Conservation (phyloP, 2,797 vertebrate genomes). For the Sebastes iracundus region DNA sequence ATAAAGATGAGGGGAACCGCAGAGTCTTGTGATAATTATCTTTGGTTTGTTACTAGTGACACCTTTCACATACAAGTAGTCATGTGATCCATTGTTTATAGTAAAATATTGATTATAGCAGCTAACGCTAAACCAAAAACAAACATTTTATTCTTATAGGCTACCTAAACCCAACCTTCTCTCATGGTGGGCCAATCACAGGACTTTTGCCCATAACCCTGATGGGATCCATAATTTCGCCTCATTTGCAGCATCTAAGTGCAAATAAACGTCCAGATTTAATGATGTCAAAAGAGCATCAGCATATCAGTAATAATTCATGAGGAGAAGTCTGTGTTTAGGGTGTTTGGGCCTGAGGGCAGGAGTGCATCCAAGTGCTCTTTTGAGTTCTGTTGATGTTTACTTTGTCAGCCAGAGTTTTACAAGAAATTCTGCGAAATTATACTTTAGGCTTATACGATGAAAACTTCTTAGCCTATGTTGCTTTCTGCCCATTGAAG, state of each 20-base stretch:
- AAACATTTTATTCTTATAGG: background rate
- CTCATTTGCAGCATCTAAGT: background rate
- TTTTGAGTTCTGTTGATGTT: slow-evolving; percentile 38
- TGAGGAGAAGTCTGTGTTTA: slow-evolving; percentile 18
- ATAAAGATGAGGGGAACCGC: background rate
- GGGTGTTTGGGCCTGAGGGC: slow-evolving; percentile 21
- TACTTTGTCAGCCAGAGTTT: slow-evolving; percentile 35
- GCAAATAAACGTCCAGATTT: slow-evolving; percentile 40
- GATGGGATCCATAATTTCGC: background rate
- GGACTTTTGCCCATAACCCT: background rate
- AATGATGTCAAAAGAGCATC: slow-evolving; percentile 26
- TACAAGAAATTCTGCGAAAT: slow-evolving; percentile 39
- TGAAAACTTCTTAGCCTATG: slow-evolving; percentile 46
- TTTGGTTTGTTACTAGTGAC: background rate
- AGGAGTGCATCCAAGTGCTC: slow-evolving; percentile 35
- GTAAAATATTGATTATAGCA: background rate
- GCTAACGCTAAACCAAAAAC: background rate
- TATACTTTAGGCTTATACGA: slow-evolving; percentile 24
- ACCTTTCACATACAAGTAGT: background rate
- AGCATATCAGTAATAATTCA: slow-evolving; percentile 2
- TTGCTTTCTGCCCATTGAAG: slow-evolving; percentile 63
- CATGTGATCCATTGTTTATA: background rate
- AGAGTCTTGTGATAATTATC: background rate
- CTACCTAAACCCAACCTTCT: background rate
- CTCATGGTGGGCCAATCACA: background rate